These are phyloP conservation scores for Speoplatyrhinus poulsoni DNA, from an alignment of 2,113 vertebrate genomes.

Conservation along the genomic window DNA sequence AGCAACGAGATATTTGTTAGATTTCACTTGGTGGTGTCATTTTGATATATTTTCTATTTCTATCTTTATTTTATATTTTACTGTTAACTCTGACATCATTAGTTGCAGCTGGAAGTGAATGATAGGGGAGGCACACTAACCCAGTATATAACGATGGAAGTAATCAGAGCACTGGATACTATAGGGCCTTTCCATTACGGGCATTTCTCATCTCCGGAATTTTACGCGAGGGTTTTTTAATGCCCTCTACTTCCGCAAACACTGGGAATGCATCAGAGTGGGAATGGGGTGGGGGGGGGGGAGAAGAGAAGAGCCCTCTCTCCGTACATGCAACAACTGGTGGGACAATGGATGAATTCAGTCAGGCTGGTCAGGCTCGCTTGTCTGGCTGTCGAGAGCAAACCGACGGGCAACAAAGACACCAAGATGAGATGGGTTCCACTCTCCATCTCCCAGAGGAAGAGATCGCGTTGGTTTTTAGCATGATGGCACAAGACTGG, in stretches of 20 bases:
- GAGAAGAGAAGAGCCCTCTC: slow-evolving; percentile 77
- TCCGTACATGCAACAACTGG: slow-evolving; percentile 92
- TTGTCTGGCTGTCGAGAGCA: slow-evolving; percentile 77
- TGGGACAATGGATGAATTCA: slow-evolving; percentile 69
- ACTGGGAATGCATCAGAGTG: slow-evolving; percentile 68
- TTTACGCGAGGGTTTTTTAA: neutral
- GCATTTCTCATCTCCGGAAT: slow-evolving; percentile 63
- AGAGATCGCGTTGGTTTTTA: slow-evolving; percentile 79
- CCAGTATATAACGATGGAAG: slow-evolving; percentile 79
- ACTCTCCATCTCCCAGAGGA: slow-evolving; percentile 73
- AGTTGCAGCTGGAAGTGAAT: slow-evolving; percentile 76
- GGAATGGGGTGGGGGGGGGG: slow-evolving; percentile 55
- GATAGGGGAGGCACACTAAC: slow-evolving; percentile 57
- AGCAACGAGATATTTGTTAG: slow-evolving; percentile 55
- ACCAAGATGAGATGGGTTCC: slow-evolving; percentile 79
- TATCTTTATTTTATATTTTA: slow-evolving; percentile 12
- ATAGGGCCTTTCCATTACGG: slow-evolving; percentile 57
- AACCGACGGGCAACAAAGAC: slow-evolving; percentile 77
- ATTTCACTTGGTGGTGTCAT: slow-evolving; percentile 49
- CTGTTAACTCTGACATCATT: slow-evolving; percentile 76
- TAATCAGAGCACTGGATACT: slow-evolving; percentile 72
- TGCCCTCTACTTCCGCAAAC: slow-evolving; percentile 34
- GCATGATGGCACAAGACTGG: slow-evolving; percentile 90
- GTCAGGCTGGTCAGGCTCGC: slow-evolving; percentile 61
- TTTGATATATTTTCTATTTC: slow-evolving; percentile 38